phyloP scores from a whole-genome alignment of 2,888 invertebrate genomes.

The Ormyrus labotus region DNA sequence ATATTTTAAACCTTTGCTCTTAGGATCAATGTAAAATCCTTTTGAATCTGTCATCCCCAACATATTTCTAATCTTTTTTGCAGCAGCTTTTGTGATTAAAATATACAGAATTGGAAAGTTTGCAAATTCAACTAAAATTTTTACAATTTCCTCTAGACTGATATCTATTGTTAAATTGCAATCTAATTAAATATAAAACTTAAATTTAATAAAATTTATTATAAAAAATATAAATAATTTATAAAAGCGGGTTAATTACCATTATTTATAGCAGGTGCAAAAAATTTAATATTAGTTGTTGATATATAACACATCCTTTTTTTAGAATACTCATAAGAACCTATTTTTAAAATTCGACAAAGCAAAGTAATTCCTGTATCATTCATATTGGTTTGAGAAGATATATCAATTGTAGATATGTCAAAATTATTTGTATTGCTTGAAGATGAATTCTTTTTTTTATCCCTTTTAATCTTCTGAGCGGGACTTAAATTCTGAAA shows the following conservation, averaged over 20 bases:
- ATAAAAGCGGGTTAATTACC: too few species aligned
- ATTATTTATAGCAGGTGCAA: background rate
- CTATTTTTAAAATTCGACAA: constrained; percentile 19
- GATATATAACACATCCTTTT: constrained; percentile 14
- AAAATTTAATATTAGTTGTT: constrained; percentile 17
- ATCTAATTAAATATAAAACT: background rate
- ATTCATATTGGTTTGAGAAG: constrained; percentile 5
- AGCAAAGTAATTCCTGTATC: background rate
- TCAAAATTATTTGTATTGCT: background rate
- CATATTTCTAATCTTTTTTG: background rate
- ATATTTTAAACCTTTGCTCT: too few species aligned
- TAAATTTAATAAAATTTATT: constrained; percentile 7
- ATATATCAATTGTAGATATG: background rate
- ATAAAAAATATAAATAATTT: too few species aligned
- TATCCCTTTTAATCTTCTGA: too few species aligned
- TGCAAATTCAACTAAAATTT: background rate
- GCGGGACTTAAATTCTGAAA: too few species aligned
- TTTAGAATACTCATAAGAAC: constrained; percentile 33
- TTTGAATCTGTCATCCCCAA: background rate
- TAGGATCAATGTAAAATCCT: background rate
- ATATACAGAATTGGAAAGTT: background rate
- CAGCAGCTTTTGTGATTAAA: background rate
- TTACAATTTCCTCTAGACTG: too few species aligned
- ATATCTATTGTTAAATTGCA: too few species aligned
- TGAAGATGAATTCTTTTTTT: background rate